Percentiles rank a stretch among this genome's conserved stretches.
Evolutionary conservation across 2,888 invertebrate genomes (phyloP).

Genomic region (Phengaris arion): DNA sequence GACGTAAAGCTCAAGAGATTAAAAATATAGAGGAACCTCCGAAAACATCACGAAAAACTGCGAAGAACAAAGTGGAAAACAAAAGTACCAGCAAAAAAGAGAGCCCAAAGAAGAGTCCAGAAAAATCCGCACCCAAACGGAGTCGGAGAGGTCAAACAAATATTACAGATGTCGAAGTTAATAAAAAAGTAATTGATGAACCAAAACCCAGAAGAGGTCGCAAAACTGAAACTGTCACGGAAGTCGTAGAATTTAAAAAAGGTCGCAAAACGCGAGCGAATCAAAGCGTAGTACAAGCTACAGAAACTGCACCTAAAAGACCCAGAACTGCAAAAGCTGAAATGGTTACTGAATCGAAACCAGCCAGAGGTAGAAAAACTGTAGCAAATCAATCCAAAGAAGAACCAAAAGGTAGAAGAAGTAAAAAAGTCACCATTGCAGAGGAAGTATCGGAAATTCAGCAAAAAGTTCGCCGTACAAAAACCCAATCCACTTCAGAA

Average conservation of each 20-base stretch:
- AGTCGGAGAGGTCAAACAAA: constrained; percentile 32
- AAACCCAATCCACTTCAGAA: constrained; percentile 32
- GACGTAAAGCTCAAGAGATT: constrained; percentile 7
- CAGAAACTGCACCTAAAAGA: constrained; percentile 2
- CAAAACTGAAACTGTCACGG: neutral
- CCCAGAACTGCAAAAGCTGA: neutral
- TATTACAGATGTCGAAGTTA: neutral
- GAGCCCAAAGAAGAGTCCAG: neutral
- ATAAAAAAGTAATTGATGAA: neutral
- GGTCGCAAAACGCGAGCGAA: neutral
- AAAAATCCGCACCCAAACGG: constrained; percentile 32
- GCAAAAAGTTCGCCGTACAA: neutral
- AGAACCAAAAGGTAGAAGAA: constrained; percentile 17
- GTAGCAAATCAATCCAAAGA: constrained; percentile 6
- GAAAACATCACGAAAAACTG: neutral
- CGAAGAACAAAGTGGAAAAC: neutral
- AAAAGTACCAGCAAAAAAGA: neutral
- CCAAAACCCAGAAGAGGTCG: constrained; percentile 14
- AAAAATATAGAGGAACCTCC: constrained; percentile 24
- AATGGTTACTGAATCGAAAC: neutral
- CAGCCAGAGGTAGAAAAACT: neutral
- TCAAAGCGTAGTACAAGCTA: neutral
- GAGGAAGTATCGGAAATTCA: constrained; percentile 17
- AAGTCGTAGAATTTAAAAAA: constrained; percentile 18
- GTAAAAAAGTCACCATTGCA: neutral